These are phyloP conservation scores for Tetragonula carbonaria DNA, from an alignment of 2,888 invertebrate genomes.

Conservation along the genomic window DNA sequence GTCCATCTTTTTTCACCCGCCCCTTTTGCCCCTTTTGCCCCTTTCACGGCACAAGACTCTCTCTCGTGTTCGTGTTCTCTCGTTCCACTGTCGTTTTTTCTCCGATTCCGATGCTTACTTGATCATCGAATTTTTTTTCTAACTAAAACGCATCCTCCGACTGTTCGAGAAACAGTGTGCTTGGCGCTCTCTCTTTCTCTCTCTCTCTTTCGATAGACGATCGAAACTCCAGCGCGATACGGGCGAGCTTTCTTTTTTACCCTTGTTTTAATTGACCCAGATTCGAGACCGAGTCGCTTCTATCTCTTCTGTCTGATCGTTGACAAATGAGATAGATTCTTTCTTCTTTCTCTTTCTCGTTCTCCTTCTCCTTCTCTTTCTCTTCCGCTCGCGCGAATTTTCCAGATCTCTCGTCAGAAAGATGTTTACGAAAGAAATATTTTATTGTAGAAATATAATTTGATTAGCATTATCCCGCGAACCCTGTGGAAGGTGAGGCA, in stretches of 20 bases:
- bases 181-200: not conserved
- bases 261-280: slow-evolving; percentile 18
- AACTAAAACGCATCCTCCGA: not conserved
- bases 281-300: not conserved
- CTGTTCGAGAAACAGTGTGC: not conserved
- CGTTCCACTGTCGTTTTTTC: not conserved
- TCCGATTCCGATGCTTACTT: not conserved
- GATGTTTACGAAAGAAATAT: slow-evolving; percentile 41
- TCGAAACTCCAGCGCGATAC: not conserved
- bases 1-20: not conserved
- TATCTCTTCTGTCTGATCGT: not conserved
- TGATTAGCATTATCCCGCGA: slow-evolving; percentile 24
- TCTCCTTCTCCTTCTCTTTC: too few species aligned
- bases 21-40: not conserved
- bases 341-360: not conserved
- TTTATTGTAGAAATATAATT: slow-evolving; percentile 2
- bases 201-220: not conserved
- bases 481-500: slow-evolving; percentile 34
- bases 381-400: not conserved
- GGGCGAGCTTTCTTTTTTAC: not conserved
- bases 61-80: not conserved
- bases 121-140: not conserved
- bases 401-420: slow-evolving; percentile 6
- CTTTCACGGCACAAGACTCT: not conserved
- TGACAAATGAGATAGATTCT: not conserved